Evolutionary conservation across 2,797 vertebrate genomes (phyloP).

Genomic region (Rhincodon typus): DNA sequence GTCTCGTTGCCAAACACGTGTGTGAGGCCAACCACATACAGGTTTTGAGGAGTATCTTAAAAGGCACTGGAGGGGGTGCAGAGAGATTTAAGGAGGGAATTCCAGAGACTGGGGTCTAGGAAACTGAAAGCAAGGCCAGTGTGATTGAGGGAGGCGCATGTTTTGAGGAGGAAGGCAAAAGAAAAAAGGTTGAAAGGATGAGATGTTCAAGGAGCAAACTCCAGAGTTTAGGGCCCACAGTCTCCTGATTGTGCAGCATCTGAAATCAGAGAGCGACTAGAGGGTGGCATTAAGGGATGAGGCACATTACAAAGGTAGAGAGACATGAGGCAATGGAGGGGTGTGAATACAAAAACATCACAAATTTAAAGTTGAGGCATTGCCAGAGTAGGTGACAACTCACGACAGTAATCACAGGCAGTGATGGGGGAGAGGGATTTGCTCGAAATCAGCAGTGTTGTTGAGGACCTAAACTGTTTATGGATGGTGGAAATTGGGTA

Average conservation of each 20-base stretch:
- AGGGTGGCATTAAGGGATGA: background rate
- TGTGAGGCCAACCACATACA: too few relatives aligned
- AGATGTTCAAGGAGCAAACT: too few relatives aligned
- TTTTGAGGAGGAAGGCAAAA: background rate
- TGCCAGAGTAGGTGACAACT: background rate
- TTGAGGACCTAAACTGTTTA: background rate
- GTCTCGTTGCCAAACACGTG: background rate
- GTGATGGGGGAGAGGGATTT: background rate
- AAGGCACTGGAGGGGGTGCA: too few relatives aligned
- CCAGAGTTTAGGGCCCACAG: too few relatives aligned
- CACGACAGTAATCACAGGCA: background rate
- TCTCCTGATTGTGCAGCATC: too few relatives aligned
- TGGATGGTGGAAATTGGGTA: background rate
- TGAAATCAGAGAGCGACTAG: too few relatives aligned
- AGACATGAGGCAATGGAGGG: background rate
- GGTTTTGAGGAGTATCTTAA: background rate
- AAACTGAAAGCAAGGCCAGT: too few relatives aligned
- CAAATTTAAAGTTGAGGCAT: background rate
- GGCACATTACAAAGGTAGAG: background rate
- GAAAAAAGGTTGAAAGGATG: background rate
- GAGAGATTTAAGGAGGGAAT: background rate
- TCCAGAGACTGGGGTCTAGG: background rate
- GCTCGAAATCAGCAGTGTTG: background rate
- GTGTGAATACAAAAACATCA: background rate
- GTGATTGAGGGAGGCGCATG: too few relatives aligned